These are phyloP conservation scores for Melanotaenia trifasciata DNA, from an alignment of 2,797 vertebrate genomes.

Conservation along the genomic window DNA sequence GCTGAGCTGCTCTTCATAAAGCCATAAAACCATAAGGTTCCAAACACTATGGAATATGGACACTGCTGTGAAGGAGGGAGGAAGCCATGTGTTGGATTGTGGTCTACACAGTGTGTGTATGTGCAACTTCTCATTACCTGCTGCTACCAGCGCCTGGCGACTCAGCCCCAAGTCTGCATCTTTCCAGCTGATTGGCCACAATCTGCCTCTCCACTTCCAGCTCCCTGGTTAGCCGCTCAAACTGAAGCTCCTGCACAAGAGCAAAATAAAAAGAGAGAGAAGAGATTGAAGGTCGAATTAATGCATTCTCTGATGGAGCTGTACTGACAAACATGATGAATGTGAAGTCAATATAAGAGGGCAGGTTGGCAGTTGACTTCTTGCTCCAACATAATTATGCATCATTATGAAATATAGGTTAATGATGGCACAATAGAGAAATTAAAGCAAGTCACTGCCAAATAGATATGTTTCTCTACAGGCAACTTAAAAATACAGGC, in stretches of 20 bases:
- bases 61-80: slow-evolving; percentile 69
- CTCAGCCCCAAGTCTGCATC: slow-evolving; percentile 97
- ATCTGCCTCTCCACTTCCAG: slow-evolving; percentile 99
- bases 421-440: slow-evolving; percentile 42
- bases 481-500: slow-evolving; percentile 20
- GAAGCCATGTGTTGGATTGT: slow-evolving; percentile 68
- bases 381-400: slow-evolving; percentile 9
- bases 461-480: slow-evolving; percentile 38
- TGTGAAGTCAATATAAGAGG: slow-evolving; percentile 25
- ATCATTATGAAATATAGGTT: slow-evolving; percentile 25
- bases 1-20: slow-evolving; percentile 42
- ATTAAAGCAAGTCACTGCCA: slow-evolving; percentile 18
- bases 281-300: slow-evolving; percentile 26
- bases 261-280: slow-evolving; percentile 52
- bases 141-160: slow-evolving; percentile 95
- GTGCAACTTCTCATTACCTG: slow-evolving; percentile 87
- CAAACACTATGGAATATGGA: slow-evolving; percentile 59
- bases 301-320: slow-evolving; percentile 17
- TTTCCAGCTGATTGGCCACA: slow-evolving; percentile 99
- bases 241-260: slow-evolving; percentile 94
- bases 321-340: slow-evolving; percentile 47
- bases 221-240: slow-evolving; percentile 98
- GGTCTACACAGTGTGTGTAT: slow-evolving; percentile 21
- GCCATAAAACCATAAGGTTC: slow-evolving; percentile 69
- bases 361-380: slow-evolving; percentile 41